These are phyloP conservation scores for Micropterix aruncella DNA, from an alignment of 2,888 invertebrate genomes.

Conservation along the genomic window DNA sequence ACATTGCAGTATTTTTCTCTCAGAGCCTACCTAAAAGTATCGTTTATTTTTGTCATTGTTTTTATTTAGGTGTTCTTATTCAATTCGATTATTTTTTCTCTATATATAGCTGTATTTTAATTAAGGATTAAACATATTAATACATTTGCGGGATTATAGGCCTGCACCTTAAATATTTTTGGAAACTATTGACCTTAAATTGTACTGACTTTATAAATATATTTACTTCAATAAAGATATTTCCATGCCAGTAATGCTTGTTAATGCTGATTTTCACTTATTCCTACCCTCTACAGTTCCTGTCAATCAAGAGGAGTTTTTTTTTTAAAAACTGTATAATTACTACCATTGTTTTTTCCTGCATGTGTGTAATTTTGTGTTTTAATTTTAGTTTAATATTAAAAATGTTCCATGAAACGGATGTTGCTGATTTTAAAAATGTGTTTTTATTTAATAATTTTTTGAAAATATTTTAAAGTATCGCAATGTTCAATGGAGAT, in stretches of 20 bases:
- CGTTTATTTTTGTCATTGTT: conserved; percentile 42
- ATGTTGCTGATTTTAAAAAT: no score
- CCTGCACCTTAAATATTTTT: conserved; percentile 46
- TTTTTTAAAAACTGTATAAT: no score
- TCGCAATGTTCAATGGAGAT: no score
- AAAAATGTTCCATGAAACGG: no score
- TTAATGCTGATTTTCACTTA: no score
- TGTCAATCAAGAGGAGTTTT: no score
- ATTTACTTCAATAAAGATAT: conserved; percentile 46
- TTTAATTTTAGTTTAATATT: no score
- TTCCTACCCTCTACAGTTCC: no score
- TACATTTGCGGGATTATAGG: conserved; percentile 44
- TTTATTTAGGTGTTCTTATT: conserved; percentile 40
- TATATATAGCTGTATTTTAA: conserved; percentile 45
- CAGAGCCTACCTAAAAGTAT: conserved; percentile 37
- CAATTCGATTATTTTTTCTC: conserved; percentile 44
- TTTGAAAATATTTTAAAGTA: no score
- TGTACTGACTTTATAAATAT: conserved; percentile 47
- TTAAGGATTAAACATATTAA: conserved; percentile 47
- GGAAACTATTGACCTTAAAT: conserved; percentile 47
- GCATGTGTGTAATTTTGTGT: no score
- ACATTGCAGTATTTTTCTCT: conserved; percentile 21
- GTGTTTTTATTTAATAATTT: no score
- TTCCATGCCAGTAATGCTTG: conserved; percentile 36
- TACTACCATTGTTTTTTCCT: no score